phyloP scores from a whole-genome alignment of 2,888 invertebrate genomes.

The Acleris emargana region DNA sequence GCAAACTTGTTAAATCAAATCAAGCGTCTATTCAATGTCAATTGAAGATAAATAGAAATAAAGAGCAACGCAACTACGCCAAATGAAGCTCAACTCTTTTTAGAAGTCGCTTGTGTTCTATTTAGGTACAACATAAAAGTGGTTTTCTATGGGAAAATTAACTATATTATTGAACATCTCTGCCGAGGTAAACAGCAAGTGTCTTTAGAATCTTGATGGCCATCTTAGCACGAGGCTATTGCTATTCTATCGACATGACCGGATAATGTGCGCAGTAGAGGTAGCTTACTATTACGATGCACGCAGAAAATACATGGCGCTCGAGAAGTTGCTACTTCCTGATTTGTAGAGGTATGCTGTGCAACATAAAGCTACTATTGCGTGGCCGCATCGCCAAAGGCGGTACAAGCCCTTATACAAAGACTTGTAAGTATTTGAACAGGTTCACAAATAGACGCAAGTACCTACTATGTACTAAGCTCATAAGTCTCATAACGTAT shows the following conservation, averaged over 20 bases:
- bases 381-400: slow-evolving; percentile 22
- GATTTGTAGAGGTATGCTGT: slow-evolving; percentile 31
- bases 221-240: slow-evolving; percentile 17
- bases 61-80: neutral
- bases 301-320: slow-evolving; percentile 31
- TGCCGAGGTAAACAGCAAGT: neutral
- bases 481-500: too few relatives aligned
- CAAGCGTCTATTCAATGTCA: slow-evolving; percentile 26
- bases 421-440: neutral
- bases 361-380: slow-evolving; percentile 37
- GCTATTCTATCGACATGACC: slow-evolving; percentile 25
- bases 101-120: too few relatives aligned
- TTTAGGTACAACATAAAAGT: too few relatives aligned
- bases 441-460: slow-evolving; percentile 16
- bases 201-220: neutral
- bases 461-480: too few relatives aligned
- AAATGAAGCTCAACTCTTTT: too few relatives aligned
- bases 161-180: neutral
- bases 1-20: slow-evolving; percentile 26
- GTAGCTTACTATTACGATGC: neutral
- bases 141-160: too few relatives aligned
- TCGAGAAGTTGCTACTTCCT: slow-evolving; percentile 22
- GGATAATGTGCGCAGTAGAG: slow-evolving; percentile 8
- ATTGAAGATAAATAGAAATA: neutral
- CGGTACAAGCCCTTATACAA: slow-evolving; percentile 4